Base-by-base conservation (phyloP, 23 tunicate species). In the Phallusia fumigata region DNA sequence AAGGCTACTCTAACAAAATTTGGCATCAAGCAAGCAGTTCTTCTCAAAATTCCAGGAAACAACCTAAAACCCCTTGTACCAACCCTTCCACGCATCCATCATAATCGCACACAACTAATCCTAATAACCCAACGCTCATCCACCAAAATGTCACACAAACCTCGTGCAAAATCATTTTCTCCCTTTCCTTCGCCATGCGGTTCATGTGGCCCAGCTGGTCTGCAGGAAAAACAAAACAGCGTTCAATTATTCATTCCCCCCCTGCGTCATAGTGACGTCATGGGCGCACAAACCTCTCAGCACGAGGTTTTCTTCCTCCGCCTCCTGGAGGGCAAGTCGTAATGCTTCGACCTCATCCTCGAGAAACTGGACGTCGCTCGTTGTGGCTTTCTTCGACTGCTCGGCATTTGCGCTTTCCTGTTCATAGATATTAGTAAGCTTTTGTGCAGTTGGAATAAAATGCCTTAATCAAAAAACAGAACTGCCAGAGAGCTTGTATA, bases 281-380 rank as follows among this genome's bases (percentile, higher is more conserved):
- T 3, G 18, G 15, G 18, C 15, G 58, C 15, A 18, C 75, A 18
- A 33, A 89, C 88, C 76, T 35, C 82, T 83, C 80, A 92, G 36
- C 22, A 52, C 64, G 36, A 35, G 78, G 64, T 92, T 92, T 76
- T 92, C 97, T n/a, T 79, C 80, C 64, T 92, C 97, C 74, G 84
- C 53, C 75, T 92, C 97, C 11, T 92, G 88, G 74, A 92, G 33
- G 15, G 91, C 85, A 16, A 82, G 26, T 24, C 88, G 78, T 22
- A 92, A 79, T 22, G 90, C 85, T 75, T 92, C 97, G 21, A 86
- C 83, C 52, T 92, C 97, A 53, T 92, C 97, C 75, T 92, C 97
- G 30, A 92, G 87, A 82, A 92, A 92, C 74, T 87, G 88, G 30
- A 92, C 40, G 80, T 92, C 97, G 76, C 97, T 92, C 21, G 73